phyloP scores from a whole-genome alignment of 2,797 vertebrate genomes.

The Notamacropus eugenii region DNA sequence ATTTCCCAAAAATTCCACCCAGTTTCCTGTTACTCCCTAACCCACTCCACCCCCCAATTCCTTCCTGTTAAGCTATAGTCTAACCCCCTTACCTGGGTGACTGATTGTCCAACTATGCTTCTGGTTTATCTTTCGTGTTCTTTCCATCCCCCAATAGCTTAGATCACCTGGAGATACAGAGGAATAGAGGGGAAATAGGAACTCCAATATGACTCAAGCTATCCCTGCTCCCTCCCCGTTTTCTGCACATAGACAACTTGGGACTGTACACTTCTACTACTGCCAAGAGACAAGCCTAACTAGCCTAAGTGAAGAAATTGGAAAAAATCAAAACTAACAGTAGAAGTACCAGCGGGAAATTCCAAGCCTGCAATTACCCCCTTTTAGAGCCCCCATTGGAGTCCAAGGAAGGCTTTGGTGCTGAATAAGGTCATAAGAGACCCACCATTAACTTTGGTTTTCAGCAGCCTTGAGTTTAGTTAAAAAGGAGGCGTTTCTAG shows the following conservation, averaged over 20 bases:
- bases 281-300: background rate
- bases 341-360: background rate
- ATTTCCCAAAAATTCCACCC: background rate
- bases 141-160: background rate
- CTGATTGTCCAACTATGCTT: background rate
- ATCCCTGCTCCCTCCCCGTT: background rate
- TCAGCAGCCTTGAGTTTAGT: background rate
- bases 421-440: background rate
- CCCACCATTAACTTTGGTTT: background rate
- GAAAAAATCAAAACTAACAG: background rate
- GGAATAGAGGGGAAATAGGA: background rate
- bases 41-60: background rate
- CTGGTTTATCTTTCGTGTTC: background rate
- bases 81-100: background rate
- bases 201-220: background rate
- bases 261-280: background rate
- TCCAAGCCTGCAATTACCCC: background rate
- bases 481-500: slow-evolving; percentile 40
- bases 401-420: background rate
- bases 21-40: background rate
- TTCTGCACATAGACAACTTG: background rate
- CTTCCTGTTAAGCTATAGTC: background rate
- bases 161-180: background rate
- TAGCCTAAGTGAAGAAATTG: background rate
- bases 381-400: background rate